These are phyloP conservation scores for Telmatochromis sp. DNA, from an alignment of 2,113 vertebrate genomes.

Conservation along the genomic window DNA sequence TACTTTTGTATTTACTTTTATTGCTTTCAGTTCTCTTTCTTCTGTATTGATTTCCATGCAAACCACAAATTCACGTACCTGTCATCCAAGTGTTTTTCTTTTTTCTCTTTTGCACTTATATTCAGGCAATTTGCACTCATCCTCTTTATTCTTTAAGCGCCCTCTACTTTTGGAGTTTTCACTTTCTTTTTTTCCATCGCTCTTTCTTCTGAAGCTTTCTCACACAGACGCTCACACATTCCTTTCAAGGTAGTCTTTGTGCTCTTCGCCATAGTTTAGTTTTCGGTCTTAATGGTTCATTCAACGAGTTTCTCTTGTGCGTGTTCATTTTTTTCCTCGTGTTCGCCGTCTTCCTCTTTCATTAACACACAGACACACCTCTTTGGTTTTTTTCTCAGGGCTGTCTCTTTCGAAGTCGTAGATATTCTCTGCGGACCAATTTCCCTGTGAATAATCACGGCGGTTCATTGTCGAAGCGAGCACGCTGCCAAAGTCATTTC, in stretches of 20 bases:
- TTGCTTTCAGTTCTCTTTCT: background rate
- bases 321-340: background rate
- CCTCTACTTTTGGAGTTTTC: background rate
- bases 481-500: slow-evolving; percentile 50
- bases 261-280: background rate
- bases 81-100: background rate
- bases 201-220: background rate
- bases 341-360: background rate
- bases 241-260: background rate
- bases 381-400: background rate
- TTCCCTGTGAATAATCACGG: slow-evolving; percentile 43
- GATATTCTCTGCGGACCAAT: slow-evolving; percentile 44
- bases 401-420: slow-evolving; percentile 28
- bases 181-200: background rate
- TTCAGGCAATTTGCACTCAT: background rate
- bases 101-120: background rate
- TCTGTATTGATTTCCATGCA: background rate
- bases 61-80: background rate
- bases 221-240: background rate
- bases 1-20: background rate
- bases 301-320: background rate
- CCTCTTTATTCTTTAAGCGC: background rate
- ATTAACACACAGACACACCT: slow-evolving; percentile 21
- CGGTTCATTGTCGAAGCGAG: slow-evolving; percentile 42
- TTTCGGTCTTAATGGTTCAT: background rate